phyloP scores from a whole-genome alignment of 1,140 invertebrate species.

The Atopsyche davidsoni region DNA sequence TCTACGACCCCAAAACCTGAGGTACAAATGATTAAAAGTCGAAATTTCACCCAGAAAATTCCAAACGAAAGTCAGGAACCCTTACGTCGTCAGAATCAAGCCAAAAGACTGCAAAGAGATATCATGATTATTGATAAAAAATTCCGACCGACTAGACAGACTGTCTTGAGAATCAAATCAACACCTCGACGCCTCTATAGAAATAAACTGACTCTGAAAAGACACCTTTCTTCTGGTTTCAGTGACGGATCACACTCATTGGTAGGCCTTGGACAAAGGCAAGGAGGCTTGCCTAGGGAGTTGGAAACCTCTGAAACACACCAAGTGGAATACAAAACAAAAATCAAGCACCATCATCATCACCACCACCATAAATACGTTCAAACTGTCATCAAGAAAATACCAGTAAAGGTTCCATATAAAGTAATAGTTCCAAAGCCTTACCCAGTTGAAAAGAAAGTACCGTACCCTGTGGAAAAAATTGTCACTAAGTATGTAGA shows the following conservation, averaged over 20 bases:
- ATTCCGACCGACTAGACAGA: conserved; percentile 1
- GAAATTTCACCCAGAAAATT: not conserved
- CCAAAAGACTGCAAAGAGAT: conserved; percentile 7
- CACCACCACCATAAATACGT: conserved; percentile 56
- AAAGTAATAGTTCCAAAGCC: conserved; percentile 46
- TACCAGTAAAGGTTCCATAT: conserved; percentile 38
- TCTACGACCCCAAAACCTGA: too few species aligned
- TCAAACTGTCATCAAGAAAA: conserved; percentile 51
- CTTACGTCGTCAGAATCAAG: conserved; percentile 4
- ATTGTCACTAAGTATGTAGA: conserved; percentile 57
- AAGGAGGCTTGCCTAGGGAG: conserved; percentile 1
- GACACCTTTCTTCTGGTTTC: conserved; percentile 25
- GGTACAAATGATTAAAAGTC: too few species aligned
- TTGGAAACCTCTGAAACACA: conserved; percentile 10
- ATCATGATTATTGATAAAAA: not conserved
- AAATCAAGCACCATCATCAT: conserved; percentile 56
- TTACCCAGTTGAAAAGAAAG: conserved; percentile 57
- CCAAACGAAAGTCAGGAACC: not conserved
- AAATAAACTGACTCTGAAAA: conserved; percentile 12
- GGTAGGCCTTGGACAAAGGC: too few species aligned
- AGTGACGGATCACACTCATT: conserved; percentile 11
- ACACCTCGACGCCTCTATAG: conserved; percentile 1
- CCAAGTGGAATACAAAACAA: conserved; percentile 35
- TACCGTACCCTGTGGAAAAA: conserved; percentile 58
- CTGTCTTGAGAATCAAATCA: conserved; percentile 2